Percentiles rank a stretch among this genome's conserved stretches.
Conservation (phyloP, 1,140 invertebrate species). For the Drosophila punjabiensis region DNA sequence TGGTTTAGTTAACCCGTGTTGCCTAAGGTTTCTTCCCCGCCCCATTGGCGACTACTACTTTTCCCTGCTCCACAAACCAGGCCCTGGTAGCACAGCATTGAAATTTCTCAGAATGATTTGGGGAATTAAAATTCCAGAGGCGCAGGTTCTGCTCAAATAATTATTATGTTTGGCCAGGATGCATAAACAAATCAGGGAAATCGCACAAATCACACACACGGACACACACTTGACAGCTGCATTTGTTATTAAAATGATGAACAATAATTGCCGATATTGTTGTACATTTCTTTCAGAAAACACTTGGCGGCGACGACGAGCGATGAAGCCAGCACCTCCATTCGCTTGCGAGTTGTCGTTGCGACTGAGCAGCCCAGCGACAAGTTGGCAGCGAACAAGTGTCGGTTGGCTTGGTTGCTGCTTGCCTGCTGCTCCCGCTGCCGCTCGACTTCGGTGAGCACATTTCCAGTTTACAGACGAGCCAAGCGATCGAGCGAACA, state of each 20-base stretch:
- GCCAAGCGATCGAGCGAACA: conserved; percentile 28
- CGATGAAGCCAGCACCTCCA: conserved; percentile 76
- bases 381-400: conserved; percentile 77
- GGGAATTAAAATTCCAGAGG: conserved; percentile 43
- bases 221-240: conserved; percentile 67
- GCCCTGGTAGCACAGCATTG: conserved; percentile 38
- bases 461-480: conserved; percentile 51
- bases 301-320: conserved; percentile 57
- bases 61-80: neutral
- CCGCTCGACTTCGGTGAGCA: conserved; percentile 29
- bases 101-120: conserved; percentile 30
- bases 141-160: conserved; percentile 10
- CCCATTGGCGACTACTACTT: neutral
- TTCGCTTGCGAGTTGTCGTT: conserved; percentile 80
- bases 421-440: conserved; percentile 1
- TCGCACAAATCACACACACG: conserved; percentile 28
- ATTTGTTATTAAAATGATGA: conserved; percentile 60
- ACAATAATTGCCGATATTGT: conserved; percentile 49
- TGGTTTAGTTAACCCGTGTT: conserved; percentile 62
- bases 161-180: conserved; percentile 60
- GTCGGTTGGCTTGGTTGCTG: conserved; percentile 54
- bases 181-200: conserved; percentile 44
- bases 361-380: conserved; percentile 65
- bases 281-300: conserved; percentile 70
- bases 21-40: conserved; percentile 16